Evolutionary conservation across 2,113 vertebrate genomes (phyloP).

Genomic region (Lagopus muta): DNA sequence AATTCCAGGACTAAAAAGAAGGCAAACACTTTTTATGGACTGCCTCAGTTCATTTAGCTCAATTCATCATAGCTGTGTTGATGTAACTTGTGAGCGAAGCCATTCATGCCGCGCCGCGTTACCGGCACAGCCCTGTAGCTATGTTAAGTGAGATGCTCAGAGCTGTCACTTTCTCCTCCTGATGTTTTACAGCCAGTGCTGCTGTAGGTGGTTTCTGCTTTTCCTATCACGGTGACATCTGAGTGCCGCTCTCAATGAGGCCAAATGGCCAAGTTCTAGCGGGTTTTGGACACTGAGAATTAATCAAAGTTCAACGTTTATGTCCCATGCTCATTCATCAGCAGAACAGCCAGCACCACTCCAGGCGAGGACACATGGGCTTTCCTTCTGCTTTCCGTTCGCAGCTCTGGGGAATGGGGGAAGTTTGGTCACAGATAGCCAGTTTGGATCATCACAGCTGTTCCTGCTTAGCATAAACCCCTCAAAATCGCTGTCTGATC

Average conservation of each 20-base stretch:
- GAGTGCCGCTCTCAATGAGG: slow-evolving; percentile 19
- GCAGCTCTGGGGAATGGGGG: background rate
- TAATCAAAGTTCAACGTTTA: slow-evolving; percentile 61
- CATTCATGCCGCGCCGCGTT: background rate
- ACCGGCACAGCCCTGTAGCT: background rate
- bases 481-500: background rate
- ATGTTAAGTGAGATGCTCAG: background rate
- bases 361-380: slow-evolving; percentile 5
- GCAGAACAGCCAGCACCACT: background rate
- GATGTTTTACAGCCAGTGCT: slow-evolving; percentile 46
- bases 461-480: slow-evolving; percentile 24
- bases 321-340: slow-evolving; percentile 16
- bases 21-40: slow-evolving; percentile 31
- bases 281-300: slow-evolving; percentile 43
- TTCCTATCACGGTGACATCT: slow-evolving; percentile 31
- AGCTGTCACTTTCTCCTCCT: slow-evolving; percentile 28
- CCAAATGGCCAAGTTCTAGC: slow-evolving; percentile 70
- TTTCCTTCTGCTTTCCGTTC: background rate
- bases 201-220: slow-evolving; percentile 47
- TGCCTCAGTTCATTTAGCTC: slow-evolving; percentile 13
- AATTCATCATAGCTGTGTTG: background rate
- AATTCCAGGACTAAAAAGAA: slow-evolving; percentile 1
- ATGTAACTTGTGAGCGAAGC: background rate
- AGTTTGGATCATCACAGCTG: slow-evolving; percentile 11
- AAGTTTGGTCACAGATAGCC: slow-evolving; percentile 14